phyloP scores from a whole-genome alignment of 2,113 vertebrate species.

The Apaloderma vittatum region DNA sequence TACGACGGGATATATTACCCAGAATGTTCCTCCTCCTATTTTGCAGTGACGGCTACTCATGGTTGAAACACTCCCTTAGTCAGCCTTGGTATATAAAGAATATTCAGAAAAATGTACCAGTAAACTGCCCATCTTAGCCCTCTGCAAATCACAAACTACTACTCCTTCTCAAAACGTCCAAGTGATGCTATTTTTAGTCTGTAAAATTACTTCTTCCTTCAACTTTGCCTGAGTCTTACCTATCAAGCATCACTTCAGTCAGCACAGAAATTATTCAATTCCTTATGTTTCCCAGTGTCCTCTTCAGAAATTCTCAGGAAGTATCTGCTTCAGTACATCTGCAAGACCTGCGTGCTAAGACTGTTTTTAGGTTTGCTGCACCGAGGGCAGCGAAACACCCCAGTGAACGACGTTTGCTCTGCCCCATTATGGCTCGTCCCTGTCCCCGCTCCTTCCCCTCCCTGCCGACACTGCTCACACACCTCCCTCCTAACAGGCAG shows the following conservation, averaged over 20 bases:
- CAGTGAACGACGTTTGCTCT: accelerated
- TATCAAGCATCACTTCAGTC: not conserved
- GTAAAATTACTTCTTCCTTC: not conserved
- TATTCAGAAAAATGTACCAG: not conserved
- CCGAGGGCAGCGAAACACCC: accelerated
- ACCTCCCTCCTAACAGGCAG: not conserved
- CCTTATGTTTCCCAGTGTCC: not conserved
- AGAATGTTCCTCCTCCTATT: not conserved
- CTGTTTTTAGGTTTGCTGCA: not conserved
- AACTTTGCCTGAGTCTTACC: not conserved
- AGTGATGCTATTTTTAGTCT: not conserved
- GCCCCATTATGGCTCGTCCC: not conserved
- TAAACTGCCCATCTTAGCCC: not conserved
- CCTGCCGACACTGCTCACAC: not conserved
- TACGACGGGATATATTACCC: not conserved
- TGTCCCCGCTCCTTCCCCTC: not conserved
- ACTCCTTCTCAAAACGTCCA: not conserved
- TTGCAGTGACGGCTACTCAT: not conserved
- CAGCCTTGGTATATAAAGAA: not conserved
- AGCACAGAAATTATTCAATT: not conserved
- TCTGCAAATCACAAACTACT: not conserved
- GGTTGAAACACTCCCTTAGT: not conserved
- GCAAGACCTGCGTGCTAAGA: not conserved
- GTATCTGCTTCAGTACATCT: not conserved
- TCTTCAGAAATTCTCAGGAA: not conserved